A percentile compares a stretch with the other conserved stretches of the same genome.
Evolutionary conservation across 2,797 vertebrate species (phyloP).

Genomic region (Coccyzus lansbergi): DNA sequence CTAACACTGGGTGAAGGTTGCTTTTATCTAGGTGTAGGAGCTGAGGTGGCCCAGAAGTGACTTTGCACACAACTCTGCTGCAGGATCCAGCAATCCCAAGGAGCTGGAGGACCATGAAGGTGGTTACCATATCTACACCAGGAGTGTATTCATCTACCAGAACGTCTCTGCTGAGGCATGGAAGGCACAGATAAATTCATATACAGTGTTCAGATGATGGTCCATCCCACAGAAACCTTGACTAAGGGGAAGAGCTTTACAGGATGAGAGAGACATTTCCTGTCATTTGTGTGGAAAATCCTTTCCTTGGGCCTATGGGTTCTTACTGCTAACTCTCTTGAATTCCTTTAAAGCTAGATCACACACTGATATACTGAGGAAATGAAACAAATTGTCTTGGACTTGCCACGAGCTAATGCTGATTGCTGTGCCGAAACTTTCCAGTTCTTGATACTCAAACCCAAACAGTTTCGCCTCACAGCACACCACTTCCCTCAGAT

Average conservation of each 20-base stretch:
- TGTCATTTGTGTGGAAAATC: not conserved
- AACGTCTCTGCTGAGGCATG: not conserved
- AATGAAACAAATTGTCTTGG: not conserved
- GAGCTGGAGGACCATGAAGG: not conserved
- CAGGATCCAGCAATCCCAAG: not conserved
- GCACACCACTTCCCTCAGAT: not conserved
- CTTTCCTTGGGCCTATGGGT: not conserved
- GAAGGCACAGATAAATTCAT: not conserved
- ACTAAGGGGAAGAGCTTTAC: not conserved
- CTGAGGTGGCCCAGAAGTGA: rapidly evolving
- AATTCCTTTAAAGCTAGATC: not conserved
- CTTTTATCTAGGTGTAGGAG: not conserved
- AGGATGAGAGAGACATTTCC: not conserved
- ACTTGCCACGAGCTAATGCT: not conserved
- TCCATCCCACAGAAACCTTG: not conserved
- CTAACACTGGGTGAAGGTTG: not conserved
- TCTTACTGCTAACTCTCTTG: not conserved
- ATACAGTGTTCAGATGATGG: not conserved
- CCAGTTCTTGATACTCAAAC: not conserved
- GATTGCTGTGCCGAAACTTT: not conserved
- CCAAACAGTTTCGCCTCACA: not conserved
- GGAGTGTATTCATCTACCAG: not conserved
- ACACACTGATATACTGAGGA: not conserved
- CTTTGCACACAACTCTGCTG: not conserved
- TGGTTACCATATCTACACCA: not conserved